A percentile compares a stretch with the other conserved stretches of the same genome.
Evolutionary conservation across 2,888 invertebrate genomes (phyloP).

Genomic region (Platynereis dumerilii): DNA sequence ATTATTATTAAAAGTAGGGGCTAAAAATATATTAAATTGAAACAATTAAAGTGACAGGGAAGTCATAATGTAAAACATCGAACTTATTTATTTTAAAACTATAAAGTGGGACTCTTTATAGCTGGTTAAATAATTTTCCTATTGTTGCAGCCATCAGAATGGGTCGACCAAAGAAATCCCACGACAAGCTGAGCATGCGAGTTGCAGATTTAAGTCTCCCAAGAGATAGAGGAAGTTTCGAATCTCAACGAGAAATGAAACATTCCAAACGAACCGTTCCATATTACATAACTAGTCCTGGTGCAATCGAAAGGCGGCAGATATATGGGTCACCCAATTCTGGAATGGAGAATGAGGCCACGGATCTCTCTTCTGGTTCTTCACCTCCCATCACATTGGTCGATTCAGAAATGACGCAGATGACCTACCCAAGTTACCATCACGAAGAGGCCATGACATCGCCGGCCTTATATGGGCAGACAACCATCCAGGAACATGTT

Average conservation of each 20-base stretch:
- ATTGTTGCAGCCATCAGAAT: constrained; percentile 35
- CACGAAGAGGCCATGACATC: too few species aligned
- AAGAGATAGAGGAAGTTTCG: not conserved
- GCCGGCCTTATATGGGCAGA: not conserved
- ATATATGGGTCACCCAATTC: too few species aligned
- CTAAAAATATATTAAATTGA: too few species aligned
- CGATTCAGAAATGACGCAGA: not conserved
- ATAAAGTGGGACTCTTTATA: not conserved
- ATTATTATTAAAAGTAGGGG: too few species aligned
- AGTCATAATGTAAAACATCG: not conserved
- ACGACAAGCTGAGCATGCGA: not conserved
- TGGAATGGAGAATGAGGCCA: too few species aligned
- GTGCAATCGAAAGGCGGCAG: too few species aligned
- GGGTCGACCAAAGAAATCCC: constrained; percentile 36
- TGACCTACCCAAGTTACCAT: not conserved
- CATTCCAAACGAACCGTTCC: too few species aligned
- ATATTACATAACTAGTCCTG: too few species aligned
- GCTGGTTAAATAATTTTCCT: not conserved
- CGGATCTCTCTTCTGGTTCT: too few species aligned
- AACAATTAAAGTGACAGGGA: too few species aligned
- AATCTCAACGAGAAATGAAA: too few species aligned
- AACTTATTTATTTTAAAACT: not conserved
- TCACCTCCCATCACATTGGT: too few species aligned
- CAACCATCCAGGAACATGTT: not conserved
- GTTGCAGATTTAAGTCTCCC: not conserved